A percentile compares a stretch with the other conserved stretches of the same genome.
Evolutionary conservation across 2,113 vertebrate species (phyloP).

Genomic region (Harpagus bidentatus): DNA sequence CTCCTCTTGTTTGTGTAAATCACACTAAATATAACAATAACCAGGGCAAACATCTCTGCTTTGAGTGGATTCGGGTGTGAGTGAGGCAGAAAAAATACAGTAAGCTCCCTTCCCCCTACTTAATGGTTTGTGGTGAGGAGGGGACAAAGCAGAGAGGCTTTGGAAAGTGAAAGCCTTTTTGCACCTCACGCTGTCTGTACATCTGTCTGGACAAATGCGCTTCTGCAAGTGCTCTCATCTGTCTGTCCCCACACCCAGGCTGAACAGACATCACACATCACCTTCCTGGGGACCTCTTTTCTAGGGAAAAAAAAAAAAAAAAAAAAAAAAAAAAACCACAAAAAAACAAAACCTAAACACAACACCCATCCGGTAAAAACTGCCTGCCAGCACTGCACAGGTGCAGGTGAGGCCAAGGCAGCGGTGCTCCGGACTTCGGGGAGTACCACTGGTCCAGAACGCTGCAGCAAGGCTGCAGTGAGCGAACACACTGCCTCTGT

Average conservation of each 20-base stretch:
- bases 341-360: background rate
- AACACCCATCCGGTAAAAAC: no score
- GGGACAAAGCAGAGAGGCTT: background rate
- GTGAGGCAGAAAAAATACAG: background rate
- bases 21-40: background rate
- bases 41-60: background rate
- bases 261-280: background rate
- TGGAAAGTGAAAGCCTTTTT: background rate
- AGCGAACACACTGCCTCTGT: background rate
- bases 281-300: background rate
- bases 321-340: no score
- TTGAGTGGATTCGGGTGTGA: rapidly evolving
- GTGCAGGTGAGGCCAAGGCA: background rate
- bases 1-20: background rate
- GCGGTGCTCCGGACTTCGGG: rapidly evolving
- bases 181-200: rapidly evolving
- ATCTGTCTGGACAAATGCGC: background rate
- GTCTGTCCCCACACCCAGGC: background rate
- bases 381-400: rapidly evolving
- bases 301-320: no score
- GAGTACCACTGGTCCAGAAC: background rate
- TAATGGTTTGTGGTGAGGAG: background rate
- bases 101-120: background rate
- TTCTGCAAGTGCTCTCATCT: no score
- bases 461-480: background rate